Percentiles rank a stretch among this genome's conserved stretches.
Evolutionary conservation across 2,888 invertebrate genomes (phyloP).

Genomic region (Andrena bicolor): DNA sequence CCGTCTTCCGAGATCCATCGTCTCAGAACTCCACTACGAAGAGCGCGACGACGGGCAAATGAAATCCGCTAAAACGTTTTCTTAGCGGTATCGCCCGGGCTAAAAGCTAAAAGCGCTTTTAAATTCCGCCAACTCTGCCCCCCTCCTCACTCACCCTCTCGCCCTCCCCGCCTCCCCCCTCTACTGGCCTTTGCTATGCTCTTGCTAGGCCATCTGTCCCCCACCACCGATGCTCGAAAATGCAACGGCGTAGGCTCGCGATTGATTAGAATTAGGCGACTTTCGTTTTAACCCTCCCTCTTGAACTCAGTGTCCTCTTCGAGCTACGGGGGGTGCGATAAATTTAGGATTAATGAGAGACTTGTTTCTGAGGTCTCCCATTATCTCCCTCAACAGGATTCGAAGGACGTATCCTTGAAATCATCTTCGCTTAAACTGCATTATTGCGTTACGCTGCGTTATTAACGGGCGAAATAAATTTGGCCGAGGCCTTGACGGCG

Average conservation of each 20-base stretch:
- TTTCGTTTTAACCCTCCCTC: not conserved
- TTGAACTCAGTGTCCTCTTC: not conserved
- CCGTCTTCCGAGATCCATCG: constrained; percentile 70
- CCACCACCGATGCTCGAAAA: constrained; percentile 14
- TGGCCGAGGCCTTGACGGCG: not conserved
- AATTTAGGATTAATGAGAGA: too few relatives aligned
- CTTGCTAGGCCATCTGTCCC: constrained; percentile 46
- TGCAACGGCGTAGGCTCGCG: not conserved
- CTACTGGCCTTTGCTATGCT: constrained; percentile 28
- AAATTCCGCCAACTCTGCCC: constrained; percentile 76
- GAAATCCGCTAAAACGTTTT: constrained; percentile 83
- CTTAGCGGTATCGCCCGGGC: constrained; percentile 80
- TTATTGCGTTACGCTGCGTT: not conserved
- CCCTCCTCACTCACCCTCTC: constrained; percentile 9
- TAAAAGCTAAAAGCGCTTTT: constrained; percentile 83
- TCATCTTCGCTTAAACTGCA: too few relatives aligned
- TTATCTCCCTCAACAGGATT: too few relatives aligned
- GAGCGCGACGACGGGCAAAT: constrained; percentile 77
- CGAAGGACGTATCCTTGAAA: too few relatives aligned
- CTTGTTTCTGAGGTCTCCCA: too few relatives aligned
- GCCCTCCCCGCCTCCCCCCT: constrained; percentile 4
- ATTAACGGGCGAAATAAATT: not conserved
- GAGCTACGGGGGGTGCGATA: too few relatives aligned
- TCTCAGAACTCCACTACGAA: constrained; percentile 65
- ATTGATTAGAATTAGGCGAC: not conserved